Base-by-base conservation (phyloP, 2,797 vertebrate species). In the Hyperoplus lanceolatus region DNA sequence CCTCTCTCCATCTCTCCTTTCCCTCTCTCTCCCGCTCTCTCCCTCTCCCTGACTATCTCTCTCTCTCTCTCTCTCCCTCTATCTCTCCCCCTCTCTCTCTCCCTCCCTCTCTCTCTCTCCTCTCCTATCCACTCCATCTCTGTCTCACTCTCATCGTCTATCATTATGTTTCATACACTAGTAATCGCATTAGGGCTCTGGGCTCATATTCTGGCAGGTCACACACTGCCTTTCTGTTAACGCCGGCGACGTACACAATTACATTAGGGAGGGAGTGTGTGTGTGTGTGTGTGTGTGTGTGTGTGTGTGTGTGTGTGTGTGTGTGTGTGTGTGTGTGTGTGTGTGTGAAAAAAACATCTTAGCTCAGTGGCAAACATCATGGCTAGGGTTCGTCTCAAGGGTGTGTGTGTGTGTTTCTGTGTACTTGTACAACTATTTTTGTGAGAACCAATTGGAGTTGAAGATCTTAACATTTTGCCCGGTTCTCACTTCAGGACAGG, bases 161-260 rank as follows among this genome's bases (percentile, higher is more conserved):
- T 87, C 88, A 76, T 89, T 83, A 82, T 84, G 79, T 76, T 83
- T 89, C 83, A 83, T 82, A 86, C 45, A 16, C 77, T 53, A 43
- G 75, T 90, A 89, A 90, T 89, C 67, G 13, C 72, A 78, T 92
- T 84, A 86, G 60, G 0, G 75, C 84, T 10, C 7, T 29, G 38
- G 77, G 78, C 76, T 90, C 79, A 48, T 77, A 75, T 68, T 84
- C 63, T 81, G 81, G 77, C 86, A 82, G 90, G 89, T 90, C 29
- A 29, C 90, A 82, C 67, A n/a, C 75, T 73, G 79, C 73, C 74
- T 87, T 85, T 89, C 80, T 89, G 86, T 86, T 89, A 80, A 84
- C 46, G 39, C 53, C 69, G 79, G 79, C 42, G 56, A 91, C 84
- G 75, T 66, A 72, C 79, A 79, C 75, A 79, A 89, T 90, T 81